Conservation (phyloP, 2,797 vertebrate genomes). For the Silurus aristotelis region DNA sequence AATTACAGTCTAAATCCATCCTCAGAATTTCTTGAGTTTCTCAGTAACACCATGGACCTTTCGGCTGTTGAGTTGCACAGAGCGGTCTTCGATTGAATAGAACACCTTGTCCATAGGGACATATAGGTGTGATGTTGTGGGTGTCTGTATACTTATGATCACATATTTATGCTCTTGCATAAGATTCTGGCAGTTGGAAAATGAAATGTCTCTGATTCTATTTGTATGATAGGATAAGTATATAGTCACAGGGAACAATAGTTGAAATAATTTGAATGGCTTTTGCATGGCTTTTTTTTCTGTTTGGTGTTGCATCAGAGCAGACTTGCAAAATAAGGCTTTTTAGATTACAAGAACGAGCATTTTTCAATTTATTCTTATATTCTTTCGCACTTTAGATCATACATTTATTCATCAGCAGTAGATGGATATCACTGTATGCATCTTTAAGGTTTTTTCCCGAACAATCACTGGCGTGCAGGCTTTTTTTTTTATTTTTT, state of each 20-base stretch:
- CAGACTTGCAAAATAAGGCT: not conserved
- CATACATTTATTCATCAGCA: not conserved
- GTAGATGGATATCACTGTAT: not conserved
- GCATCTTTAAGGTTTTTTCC: not conserved
- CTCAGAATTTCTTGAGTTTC: no score
- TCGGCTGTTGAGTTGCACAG: no score
- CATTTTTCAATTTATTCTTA: not conserved
- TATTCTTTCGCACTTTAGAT: not conserved
- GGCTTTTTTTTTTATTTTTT: slow-evolving; percentile 24
- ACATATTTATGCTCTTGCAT: not conserved
- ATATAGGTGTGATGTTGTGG: not conserved
- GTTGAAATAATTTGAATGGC: slow-evolving; percentile 1
- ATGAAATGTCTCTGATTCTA: not conserved
- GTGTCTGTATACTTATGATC: not conserved
- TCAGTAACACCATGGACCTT: no score
- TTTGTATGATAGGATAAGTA: not conserved
- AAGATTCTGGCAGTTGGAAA: not conserved
- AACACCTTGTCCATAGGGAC: no score
- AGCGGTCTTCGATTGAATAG: no score
- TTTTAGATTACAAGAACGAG: not conserved
- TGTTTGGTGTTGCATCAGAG: not conserved
- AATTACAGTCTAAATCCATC: no score
- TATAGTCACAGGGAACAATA: not conserved
- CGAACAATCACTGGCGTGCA: not conserved
- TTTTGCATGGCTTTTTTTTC: slow-evolving; percentile 14